Percentiles rank a stretch among this genome's conserved stretches.
Conservation (phyloP, 2,797 vertebrate species). For the Hypotaenidia okinawae region DNA sequence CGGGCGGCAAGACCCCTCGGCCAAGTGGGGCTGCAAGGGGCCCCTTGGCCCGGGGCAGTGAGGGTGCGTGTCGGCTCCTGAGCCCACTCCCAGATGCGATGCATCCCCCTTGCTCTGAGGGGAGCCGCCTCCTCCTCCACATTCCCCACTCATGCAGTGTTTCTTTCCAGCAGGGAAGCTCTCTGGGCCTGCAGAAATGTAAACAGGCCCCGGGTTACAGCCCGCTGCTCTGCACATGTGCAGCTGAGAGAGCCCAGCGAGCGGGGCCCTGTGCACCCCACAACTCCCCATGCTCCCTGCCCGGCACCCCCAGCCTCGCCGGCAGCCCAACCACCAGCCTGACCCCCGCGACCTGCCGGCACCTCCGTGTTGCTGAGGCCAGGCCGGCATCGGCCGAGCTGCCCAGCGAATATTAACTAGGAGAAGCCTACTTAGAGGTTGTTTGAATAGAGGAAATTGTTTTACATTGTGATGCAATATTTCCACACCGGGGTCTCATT, state of each 20-base stretch:
- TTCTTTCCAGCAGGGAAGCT: constrained; percentile 60
- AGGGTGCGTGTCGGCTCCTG: fast-evolving
- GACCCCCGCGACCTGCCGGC: not conserved
- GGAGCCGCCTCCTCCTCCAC: not conserved
- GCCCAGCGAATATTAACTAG: not conserved
- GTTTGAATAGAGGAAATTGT: constrained; percentile 70
- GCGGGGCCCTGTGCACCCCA: too few relatives aligned
- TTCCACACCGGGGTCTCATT: constrained; percentile 69
- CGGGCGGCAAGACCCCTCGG: fast-evolving
- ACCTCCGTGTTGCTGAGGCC: not conserved
- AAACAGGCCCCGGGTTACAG: not conserved
- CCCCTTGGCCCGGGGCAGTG: fast-evolving
- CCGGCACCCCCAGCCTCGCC: fast-evolving
- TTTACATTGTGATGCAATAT: constrained; percentile 68
- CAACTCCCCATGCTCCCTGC: not conserved
- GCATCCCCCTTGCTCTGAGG: not conserved
- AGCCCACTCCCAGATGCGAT: not conserved
- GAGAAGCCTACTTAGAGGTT: constrained; percentile 45
- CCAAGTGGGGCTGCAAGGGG: not conserved
- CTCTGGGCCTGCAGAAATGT: constrained; percentile 58
- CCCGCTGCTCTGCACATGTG: constrained; percentile 58
- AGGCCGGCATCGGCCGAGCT: not conserved
- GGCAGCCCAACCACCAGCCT: not conserved
- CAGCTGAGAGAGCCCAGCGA: not conserved
- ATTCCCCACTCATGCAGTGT: constrained; percentile 54